A percentile compares a stretch with the other conserved stretches of the same genome.
Conservation (phyloP, 2,888 invertebrate genomes). For the Tuberolachnus salignus region DNA sequence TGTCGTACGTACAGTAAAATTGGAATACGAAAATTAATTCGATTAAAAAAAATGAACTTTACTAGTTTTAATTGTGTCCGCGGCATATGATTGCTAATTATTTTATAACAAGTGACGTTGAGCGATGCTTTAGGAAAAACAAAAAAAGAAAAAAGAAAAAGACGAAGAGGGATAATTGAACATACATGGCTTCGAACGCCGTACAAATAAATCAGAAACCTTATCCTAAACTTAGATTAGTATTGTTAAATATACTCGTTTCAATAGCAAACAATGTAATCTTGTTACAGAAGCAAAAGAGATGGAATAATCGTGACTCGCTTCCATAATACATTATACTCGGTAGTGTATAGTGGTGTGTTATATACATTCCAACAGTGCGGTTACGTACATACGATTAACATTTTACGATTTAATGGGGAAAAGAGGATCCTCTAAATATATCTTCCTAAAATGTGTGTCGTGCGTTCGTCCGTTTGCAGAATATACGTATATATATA, state of each 20-base stretch:
- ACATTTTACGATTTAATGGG: constrained; percentile 46
- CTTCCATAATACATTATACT: no score
- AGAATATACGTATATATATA: not conserved
- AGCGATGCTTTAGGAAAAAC: not conserved
- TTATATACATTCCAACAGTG: constrained; percentile 24
- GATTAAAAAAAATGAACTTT: no score
- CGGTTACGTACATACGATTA: constrained; percentile 21
- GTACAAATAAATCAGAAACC: constrained; percentile 1
- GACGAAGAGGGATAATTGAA: no score
- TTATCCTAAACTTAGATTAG: not conserved
- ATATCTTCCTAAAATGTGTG: not conserved
- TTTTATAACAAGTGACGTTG: no score
- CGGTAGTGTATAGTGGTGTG: no score
- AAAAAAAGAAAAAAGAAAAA: no score
- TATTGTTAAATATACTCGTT: no score
- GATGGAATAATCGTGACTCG: constrained; percentile 20
- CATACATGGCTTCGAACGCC: not conserved
- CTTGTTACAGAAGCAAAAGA: not conserved
- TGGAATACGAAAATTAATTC: no score
- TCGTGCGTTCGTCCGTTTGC: not conserved
- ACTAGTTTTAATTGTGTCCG: no score
- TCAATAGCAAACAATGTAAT: not conserved
- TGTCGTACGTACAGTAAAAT: no score
- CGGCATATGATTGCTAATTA: no score
- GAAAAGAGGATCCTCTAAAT: not conserved